phyloP scores from a whole-genome alignment of 2,797 vertebrate species.

The Nasua narica region DNA sequence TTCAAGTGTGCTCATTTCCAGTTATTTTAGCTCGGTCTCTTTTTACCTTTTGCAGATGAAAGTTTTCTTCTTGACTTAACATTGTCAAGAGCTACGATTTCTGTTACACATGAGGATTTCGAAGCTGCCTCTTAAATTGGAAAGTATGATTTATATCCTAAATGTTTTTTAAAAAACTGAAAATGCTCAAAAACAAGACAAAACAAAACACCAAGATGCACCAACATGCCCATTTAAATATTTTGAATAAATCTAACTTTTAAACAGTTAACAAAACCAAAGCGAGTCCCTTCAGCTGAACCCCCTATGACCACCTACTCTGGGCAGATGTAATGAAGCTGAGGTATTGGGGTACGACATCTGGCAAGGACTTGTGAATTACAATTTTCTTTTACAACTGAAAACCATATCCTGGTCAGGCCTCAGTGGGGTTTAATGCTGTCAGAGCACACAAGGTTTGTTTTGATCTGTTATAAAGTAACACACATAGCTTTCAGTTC shows the following conservation, averaged over 20 bases:
- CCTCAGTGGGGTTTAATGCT: conserved; percentile 83
- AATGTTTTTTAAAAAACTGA: background rate
- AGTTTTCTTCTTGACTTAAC: background rate
- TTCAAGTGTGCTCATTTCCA: background rate
- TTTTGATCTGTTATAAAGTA: conserved; percentile 86
- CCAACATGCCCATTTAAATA: background rate
- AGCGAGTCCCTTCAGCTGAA: conserved; percentile 61
- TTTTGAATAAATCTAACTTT: conserved; percentile 55
- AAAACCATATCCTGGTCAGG: conserved; percentile 85
- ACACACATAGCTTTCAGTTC: conserved; percentile 84
- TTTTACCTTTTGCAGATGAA: conserved; percentile 8
- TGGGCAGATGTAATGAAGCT: conserved; percentile 77
- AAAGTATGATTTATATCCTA: background rate
- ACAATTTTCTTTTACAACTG: conserved; percentile 87
- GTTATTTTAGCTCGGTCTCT: background rate
- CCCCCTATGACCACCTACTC: conserved; percentile 80
- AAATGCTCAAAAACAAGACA: background rate
- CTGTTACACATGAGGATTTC: background rate
- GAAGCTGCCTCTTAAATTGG: background rate
- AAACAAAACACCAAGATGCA: background rate
- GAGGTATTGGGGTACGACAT: conserved; percentile 80
- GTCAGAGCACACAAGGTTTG: conserved; percentile 84
- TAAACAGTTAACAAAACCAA: conserved; percentile 13
- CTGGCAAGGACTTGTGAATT: conserved; percentile 85
- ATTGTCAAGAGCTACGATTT: background rate